Conservation (phyloP, 2,888 invertebrate genomes). For the Platypus cylindrus region DNA sequence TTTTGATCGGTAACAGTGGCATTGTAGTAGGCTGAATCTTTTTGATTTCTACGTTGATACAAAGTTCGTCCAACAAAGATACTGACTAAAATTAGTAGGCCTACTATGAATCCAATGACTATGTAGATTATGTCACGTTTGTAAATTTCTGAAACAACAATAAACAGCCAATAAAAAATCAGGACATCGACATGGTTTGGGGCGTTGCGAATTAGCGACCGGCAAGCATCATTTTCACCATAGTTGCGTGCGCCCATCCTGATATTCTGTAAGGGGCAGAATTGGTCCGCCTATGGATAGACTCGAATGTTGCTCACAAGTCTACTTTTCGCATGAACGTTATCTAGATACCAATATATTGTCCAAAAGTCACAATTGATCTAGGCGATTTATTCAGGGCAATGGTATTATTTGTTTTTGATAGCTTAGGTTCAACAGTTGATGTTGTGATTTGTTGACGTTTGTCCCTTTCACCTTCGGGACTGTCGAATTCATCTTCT, state of each 20-base stretch:
- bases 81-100: conserved; percentile 57
- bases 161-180: background rate
- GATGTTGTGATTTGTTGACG: conserved; percentile 45
- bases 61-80: conserved; percentile 59
- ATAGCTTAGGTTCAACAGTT: conserved; percentile 42
- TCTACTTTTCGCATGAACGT: no score
- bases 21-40: conserved; percentile 53
- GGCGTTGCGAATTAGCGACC: no score
- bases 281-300: no score
- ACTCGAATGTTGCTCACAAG: no score
- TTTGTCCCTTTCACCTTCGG: conserved; percentile 40
- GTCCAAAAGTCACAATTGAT: no score
- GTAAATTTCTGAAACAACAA: conserved; percentile 49
- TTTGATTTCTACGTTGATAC: conserved; percentile 49
- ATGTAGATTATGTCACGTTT: conserved; percentile 75
- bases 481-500: conserved; percentile 37
- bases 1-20: conserved; percentile 61
- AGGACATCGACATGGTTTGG: no score
- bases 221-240: no score
- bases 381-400: no score
- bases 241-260: no score
- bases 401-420: no score
- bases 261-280: no score
- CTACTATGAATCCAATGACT: conserved; percentile 62
- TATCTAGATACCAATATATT: no score